Percentiles rank a stretch among this genome's conserved stretches.
These are phyloP conservation scores for Mus pahari DNA, from an alignment of 2,113 vertebrate genomes.

Conservation along the genomic window DNA sequence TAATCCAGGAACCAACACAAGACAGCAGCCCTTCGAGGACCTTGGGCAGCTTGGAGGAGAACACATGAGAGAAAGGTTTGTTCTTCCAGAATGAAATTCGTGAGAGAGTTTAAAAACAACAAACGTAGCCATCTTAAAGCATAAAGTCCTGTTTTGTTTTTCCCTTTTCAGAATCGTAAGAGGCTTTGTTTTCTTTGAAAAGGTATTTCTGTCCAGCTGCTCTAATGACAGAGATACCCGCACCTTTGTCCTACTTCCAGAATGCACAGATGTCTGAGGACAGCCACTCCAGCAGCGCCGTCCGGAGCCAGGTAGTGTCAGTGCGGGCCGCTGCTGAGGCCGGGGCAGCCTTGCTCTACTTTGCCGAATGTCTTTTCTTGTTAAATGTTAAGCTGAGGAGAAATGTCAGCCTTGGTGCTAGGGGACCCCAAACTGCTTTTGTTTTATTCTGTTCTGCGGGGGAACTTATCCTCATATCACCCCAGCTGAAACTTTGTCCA, in stretches of 20 bases:
- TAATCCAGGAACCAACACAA: slow-evolving; percentile 36
- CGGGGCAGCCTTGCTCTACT: background rate
- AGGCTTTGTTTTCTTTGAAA: slow-evolving; percentile 79
- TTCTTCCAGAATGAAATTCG: slow-evolving; percentile 64
- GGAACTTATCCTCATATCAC: background rate
- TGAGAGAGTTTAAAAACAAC: slow-evolving; percentile 41
- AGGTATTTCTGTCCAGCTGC: slow-evolving; percentile 79
- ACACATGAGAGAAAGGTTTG: slow-evolving; percentile 77
- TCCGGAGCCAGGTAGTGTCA: slow-evolving; percentile 83
- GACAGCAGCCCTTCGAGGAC: slow-evolving; percentile 25
- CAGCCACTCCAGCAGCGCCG: slow-evolving; percentile 86
- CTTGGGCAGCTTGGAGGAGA: slow-evolving; percentile 54
- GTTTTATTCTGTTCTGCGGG: background rate
- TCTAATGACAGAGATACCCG: slow-evolving; percentile 90
- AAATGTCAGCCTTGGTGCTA: background rate
- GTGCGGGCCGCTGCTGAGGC: background rate
- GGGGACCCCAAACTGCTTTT: background rate
- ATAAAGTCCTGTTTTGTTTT: slow-evolving; percentile 69
- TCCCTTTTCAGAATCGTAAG: slow-evolving; percentile 83
- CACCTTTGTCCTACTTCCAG: slow-evolving; percentile 89
- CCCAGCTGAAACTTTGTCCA: background rate
- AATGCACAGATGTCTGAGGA: slow-evolving; percentile 91
- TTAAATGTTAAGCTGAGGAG: background rate
- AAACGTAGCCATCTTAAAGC: slow-evolving; percentile 38
- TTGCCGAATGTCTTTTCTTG: background rate